Base-by-base conservation (phyloP, 2,113 vertebrate genomes). In the Solea solea region DNA sequence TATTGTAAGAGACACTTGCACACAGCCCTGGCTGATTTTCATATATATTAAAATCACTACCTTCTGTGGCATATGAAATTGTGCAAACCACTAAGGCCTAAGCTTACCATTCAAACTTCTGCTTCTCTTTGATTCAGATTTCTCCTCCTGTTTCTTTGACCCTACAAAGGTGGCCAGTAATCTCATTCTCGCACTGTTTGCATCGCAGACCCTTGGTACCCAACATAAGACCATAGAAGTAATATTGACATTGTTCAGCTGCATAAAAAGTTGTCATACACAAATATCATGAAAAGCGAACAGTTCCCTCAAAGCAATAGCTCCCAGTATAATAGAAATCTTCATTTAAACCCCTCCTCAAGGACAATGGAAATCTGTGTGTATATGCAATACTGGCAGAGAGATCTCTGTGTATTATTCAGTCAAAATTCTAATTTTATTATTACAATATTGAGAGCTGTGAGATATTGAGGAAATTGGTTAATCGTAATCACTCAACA, bases 1-100 rank as follows among this genome's bases (percentile, higher is more conserved):
- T 92, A 94, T 95, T 95, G 95, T 95, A 95, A 94, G 93, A 90
- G 88, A 94, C 93, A 91, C 92, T 94, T 92, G 94, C 95, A 95
- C 93, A 95, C 93, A 93, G 91, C 93, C 92, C 84, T 52, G 78
- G 81, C 95, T 97, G 95, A 97, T 98, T 98, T 98, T 98, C 97
- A 98, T 98, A 97, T 97, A 98, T 97, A 98, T 98, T 98, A 97
- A 99, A 98, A 94, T 92, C 91, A 87, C 52, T 94, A 92, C 93
- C 93, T 94, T 94, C 94, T 80, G 92, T 67, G 83, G 92, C 90
- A 96, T 95, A 96, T 88, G 94, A 95, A 95, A 94, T 91, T 90
- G 93, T 85, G 89, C 89, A 86, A 83, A 91, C 85, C 76, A 81
- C 86, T 81, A 90, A 91, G 93, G 90, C 94, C 92, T 73, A 83